Percentiles rank a stretch among this genome's conserved stretches.
phyloP scores from a whole-genome alignment of 2,797 vertebrate genomes.

The Catharus ustulatus region DNA sequence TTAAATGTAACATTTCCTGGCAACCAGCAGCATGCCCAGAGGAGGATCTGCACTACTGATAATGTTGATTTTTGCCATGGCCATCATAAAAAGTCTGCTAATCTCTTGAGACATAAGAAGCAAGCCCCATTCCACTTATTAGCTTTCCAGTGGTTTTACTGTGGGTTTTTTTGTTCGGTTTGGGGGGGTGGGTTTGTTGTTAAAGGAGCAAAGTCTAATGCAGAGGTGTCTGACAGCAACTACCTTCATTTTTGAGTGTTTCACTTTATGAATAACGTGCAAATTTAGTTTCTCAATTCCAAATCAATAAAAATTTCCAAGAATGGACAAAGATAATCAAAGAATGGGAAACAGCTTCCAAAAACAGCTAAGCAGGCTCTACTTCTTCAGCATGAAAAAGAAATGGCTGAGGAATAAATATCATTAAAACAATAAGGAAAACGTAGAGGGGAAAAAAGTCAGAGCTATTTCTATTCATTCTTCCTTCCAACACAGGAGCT shows the following conservation, averaged over 20 bases:
- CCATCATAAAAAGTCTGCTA: not conserved
- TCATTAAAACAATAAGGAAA: not conserved
- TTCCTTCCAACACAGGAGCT: not conserved
- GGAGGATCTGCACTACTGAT: not conserved
- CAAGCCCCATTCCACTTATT: not conserved
- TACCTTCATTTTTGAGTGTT: too few relatives aligned
- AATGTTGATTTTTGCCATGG: not conserved
- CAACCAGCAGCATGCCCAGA: not conserved
- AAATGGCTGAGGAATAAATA: not conserved
- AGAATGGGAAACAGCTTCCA: not conserved
- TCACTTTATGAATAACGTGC: fast-evolving
- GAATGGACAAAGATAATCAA: not conserved
- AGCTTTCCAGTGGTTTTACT: not conserved
- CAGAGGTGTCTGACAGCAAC: not conserved
- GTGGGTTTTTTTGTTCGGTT: not conserved
- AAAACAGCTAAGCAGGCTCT: not conserved
- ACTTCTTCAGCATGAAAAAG: not conserved
- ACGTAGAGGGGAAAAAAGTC: not conserved
- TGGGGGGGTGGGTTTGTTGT: not conserved
- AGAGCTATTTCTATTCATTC: not conserved
- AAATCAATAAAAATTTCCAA: not conserved
- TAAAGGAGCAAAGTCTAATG: not conserved
- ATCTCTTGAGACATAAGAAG: not conserved
- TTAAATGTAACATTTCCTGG: slow-evolving; percentile 10
- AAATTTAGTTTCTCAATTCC: not conserved